phyloP scores from a whole-genome alignment of 1,140 invertebrate genomes.

The Drosophila melanogaster region DNA sequence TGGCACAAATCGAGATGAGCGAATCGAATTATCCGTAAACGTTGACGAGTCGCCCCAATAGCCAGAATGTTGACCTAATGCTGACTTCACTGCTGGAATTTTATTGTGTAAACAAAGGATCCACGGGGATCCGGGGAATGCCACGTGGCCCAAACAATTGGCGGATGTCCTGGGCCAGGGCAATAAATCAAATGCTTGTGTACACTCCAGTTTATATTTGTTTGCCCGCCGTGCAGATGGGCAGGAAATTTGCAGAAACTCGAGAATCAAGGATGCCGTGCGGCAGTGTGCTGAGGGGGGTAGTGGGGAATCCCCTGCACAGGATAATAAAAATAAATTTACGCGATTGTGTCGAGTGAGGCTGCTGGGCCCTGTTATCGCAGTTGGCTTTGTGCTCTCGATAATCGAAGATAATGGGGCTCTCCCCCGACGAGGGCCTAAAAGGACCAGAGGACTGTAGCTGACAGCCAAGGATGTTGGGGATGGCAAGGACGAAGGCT shows the following conservation, averaged over 20 bases:
- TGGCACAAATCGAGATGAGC: slow-evolving; percentile 47
- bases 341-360: slow-evolving; percentile 43
- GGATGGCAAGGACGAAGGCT: slow-evolving; percentile 39
- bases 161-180: slow-evolving; percentile 57
- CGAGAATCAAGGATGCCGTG: slow-evolving; percentile 6
- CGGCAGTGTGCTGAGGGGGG: not conserved
- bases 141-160: slow-evolving; percentile 59
- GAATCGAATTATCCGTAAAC: slow-evolving; percentile 43
- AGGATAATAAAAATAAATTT: slow-evolving; percentile 77
- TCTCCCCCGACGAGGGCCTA: slow-evolving; percentile 14
- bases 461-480: slow-evolving; percentile 42
- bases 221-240: slow-evolving; percentile 53
- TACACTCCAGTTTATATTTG: slow-evolving; percentile 62
- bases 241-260: slow-evolving; percentile 59
- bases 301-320: slow-evolving; percentile 9
- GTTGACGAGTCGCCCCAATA: slow-evolving; percentile 52
- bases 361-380: slow-evolving; percentile 28
- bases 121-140: not conserved
- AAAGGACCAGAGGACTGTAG: slow-evolving; percentile 25
- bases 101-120: slow-evolving; percentile 50
- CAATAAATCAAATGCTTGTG: slow-evolving; percentile 66
- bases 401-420: slow-evolving; percentile 71
- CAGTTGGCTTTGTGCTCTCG: slow-evolving; percentile 47
- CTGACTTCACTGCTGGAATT: slow-evolving; percentile 34
- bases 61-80: slow-evolving; percentile 49